Evolutionary conservation across 2,113 vertebrate genomes (phyloP).

Genomic region (Zosterops borbonicus): DNA sequence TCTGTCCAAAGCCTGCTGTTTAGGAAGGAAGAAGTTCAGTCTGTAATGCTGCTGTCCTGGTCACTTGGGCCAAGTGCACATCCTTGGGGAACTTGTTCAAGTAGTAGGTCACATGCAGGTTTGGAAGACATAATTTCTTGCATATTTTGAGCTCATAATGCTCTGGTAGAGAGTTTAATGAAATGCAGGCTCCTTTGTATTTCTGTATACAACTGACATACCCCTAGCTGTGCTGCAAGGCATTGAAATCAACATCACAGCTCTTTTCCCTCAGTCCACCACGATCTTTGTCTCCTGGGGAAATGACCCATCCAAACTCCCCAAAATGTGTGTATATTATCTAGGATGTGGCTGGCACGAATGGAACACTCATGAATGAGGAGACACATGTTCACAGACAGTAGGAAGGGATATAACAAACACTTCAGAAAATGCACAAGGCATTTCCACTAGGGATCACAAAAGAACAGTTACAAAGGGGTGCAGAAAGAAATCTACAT

Average conservation of each 20-base stretch:
- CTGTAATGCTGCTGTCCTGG: not conserved
- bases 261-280: not conserved
- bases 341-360: not conserved
- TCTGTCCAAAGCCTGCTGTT: conserved; percentile 2
- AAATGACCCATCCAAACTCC: not conserved
- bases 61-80: not conserved
- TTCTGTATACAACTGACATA: not conserved
- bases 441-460: not conserved
- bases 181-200: not conserved
- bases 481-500: not conserved
- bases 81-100: not conserved
- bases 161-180: not conserved
- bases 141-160: conserved; percentile 2
- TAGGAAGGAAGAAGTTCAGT: not conserved
- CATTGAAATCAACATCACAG: not conserved
- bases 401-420: not conserved
- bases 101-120: not conserved
- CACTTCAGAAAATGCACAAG: not conserved
- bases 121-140: conserved; percentile 19
- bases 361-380: not conserved
- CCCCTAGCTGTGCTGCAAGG: not conserved
- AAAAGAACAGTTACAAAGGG: not conserved
- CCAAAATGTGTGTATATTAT: not conserved
- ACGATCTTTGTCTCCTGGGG: not conserved
- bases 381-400: not conserved